Evolutionary conservation across 2,888 invertebrate genomes (phyloP).

Genomic region (Argyresthia goedartella): DNA sequence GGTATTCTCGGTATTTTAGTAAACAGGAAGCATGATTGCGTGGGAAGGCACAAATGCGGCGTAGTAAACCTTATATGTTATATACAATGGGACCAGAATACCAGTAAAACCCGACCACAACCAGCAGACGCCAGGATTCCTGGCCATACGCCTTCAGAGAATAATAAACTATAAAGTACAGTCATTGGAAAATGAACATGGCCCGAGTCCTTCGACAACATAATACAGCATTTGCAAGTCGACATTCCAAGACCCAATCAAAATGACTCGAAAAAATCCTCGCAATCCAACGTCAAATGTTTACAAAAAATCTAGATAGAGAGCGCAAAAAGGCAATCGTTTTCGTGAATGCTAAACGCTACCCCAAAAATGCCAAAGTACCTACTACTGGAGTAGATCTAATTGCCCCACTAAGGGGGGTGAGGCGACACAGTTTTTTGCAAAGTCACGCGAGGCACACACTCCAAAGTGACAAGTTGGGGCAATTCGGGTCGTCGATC

Average conservation of each 20-base stretch:
- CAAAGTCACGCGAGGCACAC: constrained; percentile 32
- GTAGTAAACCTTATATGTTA: no score
- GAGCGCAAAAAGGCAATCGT: not conserved
- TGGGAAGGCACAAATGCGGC: no score
- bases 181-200: no score
- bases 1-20: no score
- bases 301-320: not conserved
- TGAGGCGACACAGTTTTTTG: constrained; percentile 27
- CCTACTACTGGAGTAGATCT: constrained; percentile 2
- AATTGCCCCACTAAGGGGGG: constrained; percentile 6
- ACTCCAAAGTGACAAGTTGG: constrained; percentile 34
- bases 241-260: not conserved
- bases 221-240: not conserved
- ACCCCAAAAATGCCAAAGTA: constrained; percentile 1
- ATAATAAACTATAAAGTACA: no score
- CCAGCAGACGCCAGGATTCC: no score
- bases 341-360: not conserved
- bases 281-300: not conserved
- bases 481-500: constrained; percentile 37
- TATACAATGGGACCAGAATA: no score
- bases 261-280: not conserved
- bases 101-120: no score
- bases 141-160: no score
- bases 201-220: not conserved
- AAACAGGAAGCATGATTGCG: no score